Evolutionary conservation across 2,113 vertebrate genomes (phyloP), one percentile per base, ranked within the genome.

Genomic region (Hypanus sabinus): DNA sequence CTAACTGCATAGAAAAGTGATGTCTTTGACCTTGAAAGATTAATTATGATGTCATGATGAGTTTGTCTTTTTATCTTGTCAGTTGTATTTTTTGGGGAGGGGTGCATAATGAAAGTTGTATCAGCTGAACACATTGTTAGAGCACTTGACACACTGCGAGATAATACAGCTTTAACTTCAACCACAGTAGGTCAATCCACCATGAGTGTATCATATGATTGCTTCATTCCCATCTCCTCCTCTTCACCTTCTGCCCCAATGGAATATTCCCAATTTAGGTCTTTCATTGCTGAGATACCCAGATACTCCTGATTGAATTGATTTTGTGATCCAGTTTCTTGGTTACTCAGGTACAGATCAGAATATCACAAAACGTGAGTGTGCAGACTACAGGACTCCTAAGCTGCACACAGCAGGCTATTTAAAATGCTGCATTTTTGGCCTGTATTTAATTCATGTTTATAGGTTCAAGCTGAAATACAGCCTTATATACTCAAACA

Each of bases 11-110:
- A 93, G 91, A 38, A 93, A 93, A 93, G 38, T 93, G 91, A 93
- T 93, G 91, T 55, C 91, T 93, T 93, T 93, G 91, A 93, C 91
- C 91, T 93, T 93, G 83, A 87, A 87, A 60, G 83, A 87, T 87
- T 57, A 87, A 87, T 22, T 73, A 55, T 93, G 68, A 93, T 93
- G 73, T 93, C 91, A 93, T 93, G 68, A 46, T 93, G 91, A 93
- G 91, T 93, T 75, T 93, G 91, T 71, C 91, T 36, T 93, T 93
- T 93, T 73, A 93, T 93, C 70, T 93, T 93, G 91, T 75, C 36
- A 8, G 91, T 93, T 93, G 36, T 75, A 93, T 75, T 55, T 93
- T 93, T 73, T 46, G n/a, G 91, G 70, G 91, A 55, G 33, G 91
- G 91, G 22, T 46, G 91, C 70, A 38, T 38, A 93, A 75, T 93